Evolutionary conservation across 2,113 vertebrate genomes (phyloP).

Genomic region (Nycticryphes semicollaris): DNA sequence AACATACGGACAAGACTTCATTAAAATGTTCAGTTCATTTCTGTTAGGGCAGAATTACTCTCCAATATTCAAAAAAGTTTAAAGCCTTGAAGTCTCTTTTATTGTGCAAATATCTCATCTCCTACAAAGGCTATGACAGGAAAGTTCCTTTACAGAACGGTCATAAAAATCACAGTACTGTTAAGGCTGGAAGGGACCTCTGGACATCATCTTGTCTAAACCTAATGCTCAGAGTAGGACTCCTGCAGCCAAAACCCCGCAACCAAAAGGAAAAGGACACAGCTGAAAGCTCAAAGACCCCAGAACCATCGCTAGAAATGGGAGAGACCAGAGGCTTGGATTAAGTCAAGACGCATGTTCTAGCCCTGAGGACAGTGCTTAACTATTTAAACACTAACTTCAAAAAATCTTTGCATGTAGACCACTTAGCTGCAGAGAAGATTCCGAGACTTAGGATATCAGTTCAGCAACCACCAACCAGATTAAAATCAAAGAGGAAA

Average conservation of each 20-base stretch:
- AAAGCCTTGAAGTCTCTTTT: background rate
- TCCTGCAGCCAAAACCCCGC: background rate
- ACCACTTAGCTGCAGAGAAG: background rate
- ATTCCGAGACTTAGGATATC: background rate
- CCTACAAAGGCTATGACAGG: fast-evolving
- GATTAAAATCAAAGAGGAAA: background rate
- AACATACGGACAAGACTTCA: constrained; percentile 21
- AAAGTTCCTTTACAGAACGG: background rate
- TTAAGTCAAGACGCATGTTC: background rate
- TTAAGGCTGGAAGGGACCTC: background rate
- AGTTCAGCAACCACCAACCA: background rate
- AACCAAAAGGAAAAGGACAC: background rate
- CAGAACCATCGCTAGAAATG: background rate
- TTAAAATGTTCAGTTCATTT: background rate
- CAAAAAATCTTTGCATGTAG: background rate
- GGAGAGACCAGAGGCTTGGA: background rate
- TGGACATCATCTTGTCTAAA: background rate
- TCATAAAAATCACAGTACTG: background rate
- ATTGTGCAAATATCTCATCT: background rate
- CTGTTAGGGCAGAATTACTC: background rate
- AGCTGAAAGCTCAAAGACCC: background rate
- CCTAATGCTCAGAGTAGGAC: background rate
- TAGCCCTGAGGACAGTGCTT: background rate
- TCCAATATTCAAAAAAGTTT: background rate
- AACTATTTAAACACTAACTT: background rate